Evolutionary conservation across 2,797 vertebrate genomes (phyloP), one percentile per base, ranked within the genome.

Genomic region (Mionectes olivaceus): DNA sequence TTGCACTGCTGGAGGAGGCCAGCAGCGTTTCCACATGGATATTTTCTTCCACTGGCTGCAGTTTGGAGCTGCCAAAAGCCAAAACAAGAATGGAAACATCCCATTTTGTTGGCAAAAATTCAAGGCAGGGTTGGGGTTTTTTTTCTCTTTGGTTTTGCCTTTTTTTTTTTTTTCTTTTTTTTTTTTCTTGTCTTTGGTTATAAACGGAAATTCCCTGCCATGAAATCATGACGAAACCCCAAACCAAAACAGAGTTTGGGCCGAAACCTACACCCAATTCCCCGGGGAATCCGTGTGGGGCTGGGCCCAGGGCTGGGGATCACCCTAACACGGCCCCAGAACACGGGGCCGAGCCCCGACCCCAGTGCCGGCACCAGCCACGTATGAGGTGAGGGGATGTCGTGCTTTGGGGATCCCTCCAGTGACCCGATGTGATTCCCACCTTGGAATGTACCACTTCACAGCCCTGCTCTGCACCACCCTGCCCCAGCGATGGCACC

Each of bases 21-120:
- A 0, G 77, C 95, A 64, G 92, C 39, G 0, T 93, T 96, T 96
- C 95, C 86, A 96, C 87, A 87, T 78, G 84, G 92, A 89, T 75
- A 93, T 95, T 96, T 96, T 93, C 92, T 94, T 95, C 94, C 93
- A 96, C 39, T 91, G 83, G 93, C 93, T 96, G 90, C 80, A 93
- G 86, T 93, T 55, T 95, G 87, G 94, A 90, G 77, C 91, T 94
- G 95, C 95, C 92, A 90, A 90, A 95, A 95, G 90, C 92, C 96
- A 89, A 94, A 96, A 92, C 86, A 93, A 96, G 95, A 95, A 95
- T 96, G 96, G 96, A 96, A 96, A 96, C 94, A 95, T 92, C 95
- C 94, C 89, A 82, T 88, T 93, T 84, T 82, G 73, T 57, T 94
- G 95, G 96, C 96, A 83, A 93, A 90, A 96, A 87, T 32, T 95